Evolutionary conservation across 1,140 invertebrate genomes (phyloP), one percentile per base, ranked within the genome.

Genomic region (Sycobia sp.): DNA sequence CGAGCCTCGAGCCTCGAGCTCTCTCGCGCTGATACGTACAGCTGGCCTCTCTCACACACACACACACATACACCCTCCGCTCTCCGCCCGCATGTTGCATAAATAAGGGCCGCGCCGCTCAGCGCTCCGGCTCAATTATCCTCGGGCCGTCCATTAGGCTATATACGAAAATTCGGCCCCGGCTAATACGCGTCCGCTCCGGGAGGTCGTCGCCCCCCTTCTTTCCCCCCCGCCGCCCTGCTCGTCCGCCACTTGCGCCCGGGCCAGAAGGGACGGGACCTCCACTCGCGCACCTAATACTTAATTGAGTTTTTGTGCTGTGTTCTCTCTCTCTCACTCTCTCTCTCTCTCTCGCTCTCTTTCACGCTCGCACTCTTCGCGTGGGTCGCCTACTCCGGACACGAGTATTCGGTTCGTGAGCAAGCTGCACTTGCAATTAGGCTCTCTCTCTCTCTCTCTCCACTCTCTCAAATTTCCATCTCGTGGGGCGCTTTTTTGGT

Each of bases 51-150:
- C 16, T 27, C 20, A 4, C 38, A 4, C 38, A 7, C 3, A 2
- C 18, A 14, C 34, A 3, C 23, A 36, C 16, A 13, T 22, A 13
- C 16, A 11, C 47, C 16, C 29, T 32, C 55, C n/a, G n/a, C n/a
- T n/a, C n/a, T n/a, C 10, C 16, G 46, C 56, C 56, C 56, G 56
- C 56, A 59, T 49, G 44, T 59, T 49, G 44, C 43, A 64, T 68
- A 65, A 70, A 70, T 70, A 71, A 72, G 70, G 62, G 62, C 57
- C 67, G n/a, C n/a, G n/a, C n/a, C n/a, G n/a, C n/a, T n/a, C n/a
- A n/a, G n/a, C n/a, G n/a, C n/a, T n/a, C n/a, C n/a, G 66, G 62
- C 69, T 73, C 71, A 73, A 73, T 75, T 75, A 73, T 73, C 70
- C 67, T 61, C 66, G 58, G 61, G 59, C 65, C 69, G 71, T 70